Percentiles rank a stretch among this genome's conserved stretches.
Evolutionary conservation across 1,140 invertebrate species (phyloP).

Genomic region (Anagrus nilaparvatae): DNA sequence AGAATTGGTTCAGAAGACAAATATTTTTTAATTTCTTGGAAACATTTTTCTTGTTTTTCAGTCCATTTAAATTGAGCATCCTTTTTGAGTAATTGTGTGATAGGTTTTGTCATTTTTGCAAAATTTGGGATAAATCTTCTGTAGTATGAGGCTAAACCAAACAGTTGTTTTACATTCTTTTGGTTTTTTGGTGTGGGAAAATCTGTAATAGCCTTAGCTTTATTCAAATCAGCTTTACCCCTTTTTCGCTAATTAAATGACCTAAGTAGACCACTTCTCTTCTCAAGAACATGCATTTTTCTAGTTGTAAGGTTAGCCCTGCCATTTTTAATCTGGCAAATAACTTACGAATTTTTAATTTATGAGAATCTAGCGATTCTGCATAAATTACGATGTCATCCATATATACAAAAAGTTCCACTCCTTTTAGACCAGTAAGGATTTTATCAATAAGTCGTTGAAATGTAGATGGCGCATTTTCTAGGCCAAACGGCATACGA

Average conservation of each 20-base stretch:
- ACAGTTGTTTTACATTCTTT: too few relatives aligned
- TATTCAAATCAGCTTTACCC: too few relatives aligned
- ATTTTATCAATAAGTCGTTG: slow-evolving; percentile 22
- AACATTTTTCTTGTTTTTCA: slow-evolving; percentile 2
- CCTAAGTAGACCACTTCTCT: too few relatives aligned
- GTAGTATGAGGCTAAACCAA: too few relatives aligned
- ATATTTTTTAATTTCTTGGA: slow-evolving; percentile 19
- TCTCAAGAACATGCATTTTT: neutral
- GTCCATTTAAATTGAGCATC: slow-evolving; percentile 1
- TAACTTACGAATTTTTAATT: slow-evolving; percentile 20
- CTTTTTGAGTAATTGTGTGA: slow-evolving; percentile 3
- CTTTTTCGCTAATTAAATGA: too few relatives aligned
- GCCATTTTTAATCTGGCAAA: slow-evolving; percentile 2
- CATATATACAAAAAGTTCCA: slow-evolving; percentile 21
- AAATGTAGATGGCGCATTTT: slow-evolving; percentile 16
- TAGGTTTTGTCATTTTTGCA: slow-evolving; percentile 1
- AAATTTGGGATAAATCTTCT: slow-evolving; percentile 14
- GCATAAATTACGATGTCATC: slow-evolving; percentile 31
- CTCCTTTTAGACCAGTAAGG: slow-evolving; percentile 17
- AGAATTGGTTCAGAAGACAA: neutral
- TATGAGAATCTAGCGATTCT: slow-evolving; percentile 27
- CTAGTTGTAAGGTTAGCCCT: slow-evolving; percentile 26
- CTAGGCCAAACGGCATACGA: slow-evolving; percentile 21
- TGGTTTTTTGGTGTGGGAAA: too few relatives aligned
- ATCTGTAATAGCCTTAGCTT: too few relatives aligned